Evolutionary conservation across 2,113 vertebrate genomes (phyloP), one percentile per base, ranked within the genome.

Genomic region (Leptobrachium ailaonicum): DNA sequence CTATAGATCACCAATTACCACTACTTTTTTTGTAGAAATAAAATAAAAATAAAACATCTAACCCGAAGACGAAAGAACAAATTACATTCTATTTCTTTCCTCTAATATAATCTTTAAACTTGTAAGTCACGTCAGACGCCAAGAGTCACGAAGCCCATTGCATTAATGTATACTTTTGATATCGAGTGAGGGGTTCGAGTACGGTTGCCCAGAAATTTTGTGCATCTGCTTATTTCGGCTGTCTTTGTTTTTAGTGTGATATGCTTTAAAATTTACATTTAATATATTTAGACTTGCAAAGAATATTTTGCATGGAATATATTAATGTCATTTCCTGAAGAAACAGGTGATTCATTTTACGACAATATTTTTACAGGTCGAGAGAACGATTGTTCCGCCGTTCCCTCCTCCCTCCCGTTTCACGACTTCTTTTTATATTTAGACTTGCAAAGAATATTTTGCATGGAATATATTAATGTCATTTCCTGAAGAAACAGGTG

Each of bases 11-110:
- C 42, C 13, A 53, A 13, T 9, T 53, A 75, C 79, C 13, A 7
- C 10, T 58, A 7, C 10, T 58, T 58, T 14, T 58, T 81, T 77
- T 77, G 74, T 81, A 68, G 53, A 4, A 4, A 44, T 53, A 32
- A 32, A 32, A 32, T 53, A 47, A 40, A 78, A 81, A 81, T 81
- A 81, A 81, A 81, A 81, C 79, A 81, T 81, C 79, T 50, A 75
- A 81, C 74, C 74, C 73, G 63, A 56, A 74, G 79, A 81, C 73
- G 79, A 75, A 81, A 75, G 79, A 50, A 81, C 79, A 81, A 81
- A 81, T 81, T 81, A 81, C 79, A 69, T 75, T 75, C 79, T 60
- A 66, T 72, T 60, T 62, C 64, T 66, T 73, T 77, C 14, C 79
- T 60, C 62, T 74, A 75, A 81, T 81, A 74, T 73, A 74, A 81